These are phyloP conservation scores for Parnassius glacialis DNA, from an alignment of 2,888 invertebrate genomes.

Conservation along the genomic window DNA sequence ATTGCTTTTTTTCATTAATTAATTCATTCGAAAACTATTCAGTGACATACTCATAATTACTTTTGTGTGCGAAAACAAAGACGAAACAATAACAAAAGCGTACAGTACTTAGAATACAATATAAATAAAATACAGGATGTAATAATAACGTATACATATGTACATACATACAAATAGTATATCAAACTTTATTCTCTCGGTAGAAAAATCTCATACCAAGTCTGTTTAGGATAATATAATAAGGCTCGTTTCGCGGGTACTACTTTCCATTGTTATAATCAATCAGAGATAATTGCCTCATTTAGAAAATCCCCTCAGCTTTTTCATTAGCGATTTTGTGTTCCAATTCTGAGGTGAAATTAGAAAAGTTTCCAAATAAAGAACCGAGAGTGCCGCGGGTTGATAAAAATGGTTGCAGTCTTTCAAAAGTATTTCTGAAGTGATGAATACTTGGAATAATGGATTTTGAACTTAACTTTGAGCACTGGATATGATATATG, in stretches of 20 bases:
- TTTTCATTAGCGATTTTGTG: constrained; percentile 11
- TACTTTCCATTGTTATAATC: constrained; percentile 5
- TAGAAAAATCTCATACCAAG: not conserved
- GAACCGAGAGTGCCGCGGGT: not conserved
- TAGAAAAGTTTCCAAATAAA: constrained; percentile 15
- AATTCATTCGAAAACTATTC: no score
- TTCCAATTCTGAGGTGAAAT: constrained; percentile 7
- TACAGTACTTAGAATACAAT: no score
- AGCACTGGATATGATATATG: no score
- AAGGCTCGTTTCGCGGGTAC: not conserved
- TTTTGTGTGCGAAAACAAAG: no score
- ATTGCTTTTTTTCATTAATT: no score
- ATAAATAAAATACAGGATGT: no score
- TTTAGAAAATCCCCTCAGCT: constrained; percentile 2
- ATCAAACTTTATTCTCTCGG: not conserved
- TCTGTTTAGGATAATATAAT: not conserved
- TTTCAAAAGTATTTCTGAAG: not conserved
- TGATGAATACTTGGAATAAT: no score
- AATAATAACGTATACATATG: no score
- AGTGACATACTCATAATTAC: no score
- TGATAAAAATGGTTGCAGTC: not conserved
- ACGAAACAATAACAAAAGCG: no score
- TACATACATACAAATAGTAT: not conserved
- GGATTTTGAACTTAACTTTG: no score
- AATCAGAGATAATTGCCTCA: constrained; percentile 11